phyloP scores from a whole-genome alignment of 1,140 invertebrate species.

The Drosophila micromelanica region DNA sequence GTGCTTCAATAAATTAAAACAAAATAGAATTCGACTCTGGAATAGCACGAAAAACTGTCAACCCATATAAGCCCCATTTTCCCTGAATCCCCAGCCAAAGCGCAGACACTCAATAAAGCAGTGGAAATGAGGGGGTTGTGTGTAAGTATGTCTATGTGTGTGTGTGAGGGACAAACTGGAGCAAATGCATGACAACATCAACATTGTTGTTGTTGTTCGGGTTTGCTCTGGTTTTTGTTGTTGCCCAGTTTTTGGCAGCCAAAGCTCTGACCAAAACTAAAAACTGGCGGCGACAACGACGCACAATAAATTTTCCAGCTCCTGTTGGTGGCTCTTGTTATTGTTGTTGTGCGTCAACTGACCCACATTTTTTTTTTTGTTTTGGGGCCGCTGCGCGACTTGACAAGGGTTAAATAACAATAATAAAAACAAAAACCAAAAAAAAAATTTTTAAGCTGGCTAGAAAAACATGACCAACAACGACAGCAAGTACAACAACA shows the following conservation, averaged over 20 bases:
- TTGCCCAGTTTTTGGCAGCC: conserved; percentile 47
- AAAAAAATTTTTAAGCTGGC: background rate
- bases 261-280: conserved; percentile 55
- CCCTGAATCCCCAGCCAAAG: conserved; percentile 5
- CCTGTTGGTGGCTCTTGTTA: conserved; percentile 19
- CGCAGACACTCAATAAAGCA: conserved; percentile 44
- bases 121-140: background rate
- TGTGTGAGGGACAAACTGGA: conserved; percentile 33
- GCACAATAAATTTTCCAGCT: conserved; percentile 60
- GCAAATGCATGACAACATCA: conserved; percentile 54
- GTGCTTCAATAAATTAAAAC: conserved; percentile 66
- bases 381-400: conserved; percentile 39
- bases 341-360: conserved; percentile 52
- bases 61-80: background rate
- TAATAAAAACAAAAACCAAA: conserved; percentile 27
- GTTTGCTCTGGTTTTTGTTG: conserved; percentile 17
- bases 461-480: conserved; percentile 41
- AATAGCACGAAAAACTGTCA: conserved; percentile 16
- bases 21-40: conserved; percentile 46
- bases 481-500: conserved; percentile 23
- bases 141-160: too few relatives aligned
- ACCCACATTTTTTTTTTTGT: conserved; percentile 57
- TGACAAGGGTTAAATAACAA: conserved; percentile 65
- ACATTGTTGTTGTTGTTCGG: conserved; percentile 1
- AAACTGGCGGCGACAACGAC: conserved; percentile 54